These are phyloP conservation scores for Phytoseiulus persimilis DNA, from an alignment of 2,888 invertebrate species.

Conservation along the genomic window DNA sequence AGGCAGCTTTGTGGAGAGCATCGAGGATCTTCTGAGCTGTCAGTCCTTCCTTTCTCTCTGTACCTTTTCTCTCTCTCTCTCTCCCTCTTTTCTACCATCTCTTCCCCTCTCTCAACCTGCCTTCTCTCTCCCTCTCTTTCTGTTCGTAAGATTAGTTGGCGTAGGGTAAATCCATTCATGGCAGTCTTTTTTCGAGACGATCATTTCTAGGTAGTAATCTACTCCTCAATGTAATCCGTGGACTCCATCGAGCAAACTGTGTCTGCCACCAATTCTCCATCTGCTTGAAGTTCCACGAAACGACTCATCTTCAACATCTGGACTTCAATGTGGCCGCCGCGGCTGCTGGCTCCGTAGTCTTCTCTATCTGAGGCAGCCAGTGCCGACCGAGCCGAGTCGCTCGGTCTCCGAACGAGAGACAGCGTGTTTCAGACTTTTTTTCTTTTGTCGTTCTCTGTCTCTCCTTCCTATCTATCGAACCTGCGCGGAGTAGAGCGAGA, in stretches of 20 bases:
- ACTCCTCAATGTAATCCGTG: slow-evolving; percentile 36
- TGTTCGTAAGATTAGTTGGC: background rate
- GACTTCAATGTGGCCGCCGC: background rate
- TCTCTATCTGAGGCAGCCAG: background rate
- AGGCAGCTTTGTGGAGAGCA: no score
- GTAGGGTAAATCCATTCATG: background rate
- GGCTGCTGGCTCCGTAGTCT: background rate
- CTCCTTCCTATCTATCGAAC: background rate
- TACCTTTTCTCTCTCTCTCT: background rate
- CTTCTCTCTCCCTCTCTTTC: background rate
- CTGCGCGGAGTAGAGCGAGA: background rate
- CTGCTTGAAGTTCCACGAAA: slow-evolving; percentile 33
- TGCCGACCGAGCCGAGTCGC: background rate
- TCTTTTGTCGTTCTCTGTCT: background rate
- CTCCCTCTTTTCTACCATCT: background rate
- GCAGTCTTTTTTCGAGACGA: background rate
- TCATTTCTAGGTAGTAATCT: slow-evolving; percentile 16
- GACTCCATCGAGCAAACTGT: slow-evolving; percentile 17
- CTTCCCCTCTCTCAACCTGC: background rate
- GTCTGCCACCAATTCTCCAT: slow-evolving; percentile 29
- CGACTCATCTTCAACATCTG: slow-evolving; percentile 38
- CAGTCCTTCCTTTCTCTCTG: background rate
- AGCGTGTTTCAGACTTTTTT: background rate
- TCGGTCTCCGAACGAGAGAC: background rate
- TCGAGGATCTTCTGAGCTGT: no score